Evolutionary conservation across 2,113 vertebrate species (phyloP).

Genomic region (Laticauda laticaudata): DNA sequence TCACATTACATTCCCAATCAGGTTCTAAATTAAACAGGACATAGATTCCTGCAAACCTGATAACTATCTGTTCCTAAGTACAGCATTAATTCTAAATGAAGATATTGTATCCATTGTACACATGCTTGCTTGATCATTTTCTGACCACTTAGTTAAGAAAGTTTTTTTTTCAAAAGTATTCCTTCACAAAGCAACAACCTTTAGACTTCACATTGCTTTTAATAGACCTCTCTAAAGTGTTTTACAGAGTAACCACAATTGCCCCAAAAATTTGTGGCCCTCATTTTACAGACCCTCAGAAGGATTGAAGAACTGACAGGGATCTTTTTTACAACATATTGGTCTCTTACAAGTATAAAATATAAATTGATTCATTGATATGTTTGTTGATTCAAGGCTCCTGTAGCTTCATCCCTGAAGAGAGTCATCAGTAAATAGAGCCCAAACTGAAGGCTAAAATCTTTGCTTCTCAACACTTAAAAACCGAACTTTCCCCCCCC

Average conservation of each 20-base stretch:
- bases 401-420: neutral
- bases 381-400: neutral
- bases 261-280: no score
- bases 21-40: neutral
- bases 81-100: neutral
- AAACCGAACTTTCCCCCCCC: neutral
- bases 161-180: neutral
- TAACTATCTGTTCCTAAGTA: neutral
- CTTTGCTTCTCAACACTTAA: neutral
- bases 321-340: neutral
- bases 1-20: neutral
- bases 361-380: neutral
- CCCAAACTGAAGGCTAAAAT: neutral
- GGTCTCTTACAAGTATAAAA: neutral
- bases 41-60: neutral
- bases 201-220: no score
- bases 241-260: no score
- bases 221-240: no score
- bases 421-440: neutral
- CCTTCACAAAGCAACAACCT: neutral
- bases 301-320: neutral
- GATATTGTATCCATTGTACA: neutral
- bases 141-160: neutral
- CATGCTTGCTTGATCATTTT: neutral
- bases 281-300: no score